Conservation (phyloP, 2,888 invertebrate genomes). For the Cenopis cana region DNA sequence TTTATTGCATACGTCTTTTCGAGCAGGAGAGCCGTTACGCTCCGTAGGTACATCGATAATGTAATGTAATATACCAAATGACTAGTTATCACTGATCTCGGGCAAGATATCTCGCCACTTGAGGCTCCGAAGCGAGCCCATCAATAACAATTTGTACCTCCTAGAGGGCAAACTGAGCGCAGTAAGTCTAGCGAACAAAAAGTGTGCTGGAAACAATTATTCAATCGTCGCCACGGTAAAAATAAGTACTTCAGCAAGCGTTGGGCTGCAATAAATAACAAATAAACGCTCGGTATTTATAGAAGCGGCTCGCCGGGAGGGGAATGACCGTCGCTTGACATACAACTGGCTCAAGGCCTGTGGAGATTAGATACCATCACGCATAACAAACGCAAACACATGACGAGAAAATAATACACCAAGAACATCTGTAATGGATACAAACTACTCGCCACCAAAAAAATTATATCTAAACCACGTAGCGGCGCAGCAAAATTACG, state of each 20-base stretch:
- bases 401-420: constrained; percentile 68
- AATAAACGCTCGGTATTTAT: constrained; percentile 78
- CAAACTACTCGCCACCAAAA: constrained; percentile 34
- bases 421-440: constrained; percentile 50
- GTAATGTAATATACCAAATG: constrained; percentile 17
- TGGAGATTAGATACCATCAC: constrained; percentile 79
- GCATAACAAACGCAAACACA: constrained; percentile 69
- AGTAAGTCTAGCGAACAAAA: constrained; percentile 34
- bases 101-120: constrained; percentile 23
- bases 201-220: constrained; percentile 61
- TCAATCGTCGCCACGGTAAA: constrained; percentile 65
- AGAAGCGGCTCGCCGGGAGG: constrained; percentile 69
- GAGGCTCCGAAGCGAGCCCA: constrained; percentile 14
- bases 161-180: constrained; percentile 25
- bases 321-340: constrained; percentile 83
- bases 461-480: constrained; percentile 49
- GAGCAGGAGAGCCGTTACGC: not conserved
- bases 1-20: not conserved
- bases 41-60: constrained; percentile 1
- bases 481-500: constrained; percentile 69
- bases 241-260: constrained; percentile 57
- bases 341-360: constrained; percentile 82
- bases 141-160: constrained; percentile 38
- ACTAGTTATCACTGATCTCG: constrained; percentile 28
- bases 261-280: constrained; percentile 73